Conservation (phyloP, 2,888 invertebrate genomes). For the Cantharis lateralis region DNA sequence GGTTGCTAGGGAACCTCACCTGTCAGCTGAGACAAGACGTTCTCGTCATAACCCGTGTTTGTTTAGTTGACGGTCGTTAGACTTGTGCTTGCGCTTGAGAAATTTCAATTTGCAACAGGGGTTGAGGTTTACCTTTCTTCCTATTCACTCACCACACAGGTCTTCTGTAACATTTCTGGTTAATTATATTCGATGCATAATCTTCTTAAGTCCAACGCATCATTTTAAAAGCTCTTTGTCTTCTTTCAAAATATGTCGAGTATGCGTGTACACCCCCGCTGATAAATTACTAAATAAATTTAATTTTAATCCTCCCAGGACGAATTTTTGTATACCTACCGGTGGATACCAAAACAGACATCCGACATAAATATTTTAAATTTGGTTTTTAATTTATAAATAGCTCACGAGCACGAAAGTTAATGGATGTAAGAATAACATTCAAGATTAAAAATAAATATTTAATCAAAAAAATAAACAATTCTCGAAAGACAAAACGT, state of each 20-base stretch:
- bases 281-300: background rate
- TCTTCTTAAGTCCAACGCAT: background rate
- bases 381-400: background rate
- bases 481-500: background rate
- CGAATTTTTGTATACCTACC: background rate
- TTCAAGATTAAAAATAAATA: background rate
- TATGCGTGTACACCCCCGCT: background rate
- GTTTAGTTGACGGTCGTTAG: conserved; percentile 34
- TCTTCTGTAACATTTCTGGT: conserved; percentile 22
- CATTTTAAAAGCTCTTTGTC: background rate
- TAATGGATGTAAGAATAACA: background rate
- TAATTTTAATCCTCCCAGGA: background rate
- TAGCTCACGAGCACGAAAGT: background rate
- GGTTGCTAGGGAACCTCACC: conserved; percentile 46
- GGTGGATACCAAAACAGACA: background rate
- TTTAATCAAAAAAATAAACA: background rate
- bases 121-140: conserved; percentile 27
- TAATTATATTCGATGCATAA: conserved; percentile 24
- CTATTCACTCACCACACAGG: conserved; percentile 25
- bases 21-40: conserved; percentile 34
- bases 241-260: background rate
- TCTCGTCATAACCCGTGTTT: conserved; percentile 35
- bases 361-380: background rate
- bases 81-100: conserved; percentile 31
- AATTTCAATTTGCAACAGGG: conserved; percentile 29